Conservation (phyloP, 2,113 vertebrate species). For the Oryzias melastigma region DNA sequence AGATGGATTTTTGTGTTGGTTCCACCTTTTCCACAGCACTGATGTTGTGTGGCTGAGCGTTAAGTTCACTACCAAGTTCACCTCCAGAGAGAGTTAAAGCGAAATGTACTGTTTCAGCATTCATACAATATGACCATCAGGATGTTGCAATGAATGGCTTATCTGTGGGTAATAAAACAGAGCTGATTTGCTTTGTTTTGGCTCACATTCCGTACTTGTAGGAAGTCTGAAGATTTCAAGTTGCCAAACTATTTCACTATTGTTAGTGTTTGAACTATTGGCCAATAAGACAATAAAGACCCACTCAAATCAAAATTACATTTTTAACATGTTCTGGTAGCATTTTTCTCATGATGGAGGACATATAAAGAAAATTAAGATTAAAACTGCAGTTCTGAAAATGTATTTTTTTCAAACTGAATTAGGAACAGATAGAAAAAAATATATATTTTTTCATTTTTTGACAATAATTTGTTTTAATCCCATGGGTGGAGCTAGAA, state of each 20-base stretch:
- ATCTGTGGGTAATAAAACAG: background rate
- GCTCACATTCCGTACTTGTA: slow-evolving; percentile 13
- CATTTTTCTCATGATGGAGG: no score
- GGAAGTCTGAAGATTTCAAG: slow-evolving; percentile 15
- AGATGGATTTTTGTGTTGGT: background rate
- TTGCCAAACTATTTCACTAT: slow-evolving; percentile 12
- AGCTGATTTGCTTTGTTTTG: slow-evolving; percentile 25
- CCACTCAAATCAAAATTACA: no score
- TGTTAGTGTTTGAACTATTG: slow-evolving; percentile 18
- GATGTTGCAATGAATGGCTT: background rate
- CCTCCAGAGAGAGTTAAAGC: background rate
- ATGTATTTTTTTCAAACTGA: no score
- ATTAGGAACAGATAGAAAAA: no score
- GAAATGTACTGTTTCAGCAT: background rate
- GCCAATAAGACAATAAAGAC: no score
- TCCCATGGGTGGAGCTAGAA: no score
- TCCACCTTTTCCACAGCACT: background rate
- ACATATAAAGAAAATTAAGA: no score
- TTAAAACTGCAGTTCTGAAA: no score
- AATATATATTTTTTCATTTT: no score
- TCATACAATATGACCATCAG: background rate
- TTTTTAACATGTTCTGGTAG: no score
- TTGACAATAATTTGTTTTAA: no score
- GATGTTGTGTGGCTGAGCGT: background rate
- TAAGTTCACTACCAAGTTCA: background rate